phyloP scores from a whole-genome alignment of 2,797 vertebrate genomes.

The Galagoides demidoff region DNA sequence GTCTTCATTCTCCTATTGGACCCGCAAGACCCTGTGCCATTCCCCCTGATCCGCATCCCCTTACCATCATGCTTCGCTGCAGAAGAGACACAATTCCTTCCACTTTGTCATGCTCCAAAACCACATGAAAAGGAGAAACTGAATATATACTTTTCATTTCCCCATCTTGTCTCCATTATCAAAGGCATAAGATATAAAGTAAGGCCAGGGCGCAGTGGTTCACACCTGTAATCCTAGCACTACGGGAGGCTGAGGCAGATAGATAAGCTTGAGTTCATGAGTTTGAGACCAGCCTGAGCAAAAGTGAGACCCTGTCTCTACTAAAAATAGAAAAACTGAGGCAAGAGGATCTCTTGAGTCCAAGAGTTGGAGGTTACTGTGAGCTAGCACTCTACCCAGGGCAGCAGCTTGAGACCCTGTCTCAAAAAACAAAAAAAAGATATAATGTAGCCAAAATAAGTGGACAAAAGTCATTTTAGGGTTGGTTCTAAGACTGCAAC shows the following conservation, averaged over 20 bases:
- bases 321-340: too few species aligned
- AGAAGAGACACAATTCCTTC: not conserved
- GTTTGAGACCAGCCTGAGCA: too few species aligned
- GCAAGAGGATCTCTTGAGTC: too few species aligned
- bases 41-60: not conserved
- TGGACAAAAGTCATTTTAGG: not conserved
- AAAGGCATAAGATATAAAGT: not conserved
- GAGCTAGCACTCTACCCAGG: too few species aligned
- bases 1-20: not conserved
- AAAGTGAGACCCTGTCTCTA: too few species aligned
- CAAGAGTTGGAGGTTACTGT: too few species aligned
- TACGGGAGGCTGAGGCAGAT: too few species aligned
- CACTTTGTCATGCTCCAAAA: not conserved
- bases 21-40: rapidly evolving
- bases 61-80: not conserved
- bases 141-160: not conserved
- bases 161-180: not conserved
- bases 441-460: not conserved
- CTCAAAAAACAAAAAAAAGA: not conserved
- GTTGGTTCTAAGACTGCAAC: not conserved
- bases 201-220: too few species aligned
- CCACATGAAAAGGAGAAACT: rapidly evolving
- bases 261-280: too few species aligned
- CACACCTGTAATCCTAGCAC: too few species aligned
- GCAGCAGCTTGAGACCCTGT: too few species aligned